Percentiles rank a stretch among this genome's conserved stretches.
Conservation (phyloP, 92 coral and sea anemone species). For the Anthopleura xanthogrammica region DNA sequence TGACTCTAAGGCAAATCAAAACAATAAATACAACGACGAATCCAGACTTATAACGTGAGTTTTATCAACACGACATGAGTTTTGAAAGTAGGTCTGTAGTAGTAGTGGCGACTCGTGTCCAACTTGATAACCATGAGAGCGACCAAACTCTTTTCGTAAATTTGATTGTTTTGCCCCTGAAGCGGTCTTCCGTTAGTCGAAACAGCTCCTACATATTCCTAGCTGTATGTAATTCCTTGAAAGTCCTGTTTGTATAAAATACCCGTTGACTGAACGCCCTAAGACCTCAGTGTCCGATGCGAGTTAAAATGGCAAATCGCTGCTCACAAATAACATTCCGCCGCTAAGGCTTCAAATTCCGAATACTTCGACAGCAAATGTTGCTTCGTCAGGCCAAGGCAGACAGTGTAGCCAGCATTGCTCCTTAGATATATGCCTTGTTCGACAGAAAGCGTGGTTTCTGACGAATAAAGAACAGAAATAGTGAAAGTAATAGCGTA, state of each 20-base stretch:
- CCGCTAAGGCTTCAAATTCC: slow-evolving; percentile 46
- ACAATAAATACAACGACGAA: slow-evolving; percentile 5
- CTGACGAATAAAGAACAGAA: slow-evolving; percentile 42
- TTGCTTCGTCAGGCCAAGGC: slow-evolving; percentile 35
- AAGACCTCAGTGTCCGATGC: slow-evolving; percentile 20
- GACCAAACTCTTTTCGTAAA: slow-evolving; percentile 22
- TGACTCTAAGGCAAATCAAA: slow-evolving; percentile 17
- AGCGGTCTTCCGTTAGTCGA: slow-evolving; percentile 40
- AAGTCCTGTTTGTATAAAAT: background rate
- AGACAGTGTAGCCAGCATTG: slow-evolving; percentile 19
- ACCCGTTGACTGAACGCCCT: slow-evolving; percentile 18
- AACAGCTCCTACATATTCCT: slow-evolving; percentile 22
- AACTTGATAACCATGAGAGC: slow-evolving; percentile 20
- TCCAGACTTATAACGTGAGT: slow-evolving; percentile 9
- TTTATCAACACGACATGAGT: slow-evolving; percentile 3
- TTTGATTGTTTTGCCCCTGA: slow-evolving; percentile 30
- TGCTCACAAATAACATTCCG: slow-evolving; percentile 77
- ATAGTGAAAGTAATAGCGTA: slow-evolving; percentile 37
- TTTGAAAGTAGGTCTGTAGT: background rate
- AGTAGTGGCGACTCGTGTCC: slow-evolving; percentile 1
- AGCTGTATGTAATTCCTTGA: slow-evolving; percentile 13
- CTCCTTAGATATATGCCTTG: slow-evolving; percentile 32
- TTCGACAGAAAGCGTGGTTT: slow-evolving; percentile 31
- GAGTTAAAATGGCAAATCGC: slow-evolving; percentile 26
- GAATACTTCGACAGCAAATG: slow-evolving; percentile 38